Percentiles rank a stretch among this genome's conserved stretches.
phyloP scores from a whole-genome alignment of 2,797 vertebrate genomes.

The Squalus acanthias region DNA sequence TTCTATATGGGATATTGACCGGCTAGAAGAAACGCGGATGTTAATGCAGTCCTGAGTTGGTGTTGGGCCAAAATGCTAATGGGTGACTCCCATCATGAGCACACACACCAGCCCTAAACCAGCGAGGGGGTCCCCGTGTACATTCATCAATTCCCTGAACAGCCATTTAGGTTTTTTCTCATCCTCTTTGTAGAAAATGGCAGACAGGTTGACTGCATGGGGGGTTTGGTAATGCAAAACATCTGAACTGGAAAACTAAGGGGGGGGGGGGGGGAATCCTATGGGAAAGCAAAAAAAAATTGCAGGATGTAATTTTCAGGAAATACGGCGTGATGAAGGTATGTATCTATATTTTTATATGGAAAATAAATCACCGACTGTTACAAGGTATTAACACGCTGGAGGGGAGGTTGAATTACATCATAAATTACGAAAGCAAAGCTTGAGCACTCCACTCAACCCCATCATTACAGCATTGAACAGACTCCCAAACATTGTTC shows the following conservation, averaged over 20 bases:
- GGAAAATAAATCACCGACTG: background rate
- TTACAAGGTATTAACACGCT: background rate
- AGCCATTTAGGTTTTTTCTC: background rate
- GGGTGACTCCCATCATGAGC: background rate
- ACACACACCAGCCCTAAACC: background rate
- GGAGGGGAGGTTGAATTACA: background rate
- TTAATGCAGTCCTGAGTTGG: background rate
- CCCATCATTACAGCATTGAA: background rate
- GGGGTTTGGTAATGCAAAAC: background rate
- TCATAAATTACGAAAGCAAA: slow-evolving; percentile 2
- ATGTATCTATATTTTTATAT: slow-evolving; percentile 19
- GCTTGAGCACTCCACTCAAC: background rate
- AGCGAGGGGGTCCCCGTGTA: background rate
- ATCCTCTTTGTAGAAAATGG: background rate
- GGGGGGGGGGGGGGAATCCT: background rate
- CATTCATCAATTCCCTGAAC: background rate
- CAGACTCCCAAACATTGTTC: background rate
- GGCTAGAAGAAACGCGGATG: background rate
- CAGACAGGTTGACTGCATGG: background rate
- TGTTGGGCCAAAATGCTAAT: background rate
- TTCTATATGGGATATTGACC: background rate
- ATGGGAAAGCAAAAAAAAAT: background rate
- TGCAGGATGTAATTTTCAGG: slow-evolving; percentile 8
- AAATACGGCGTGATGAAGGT: background rate
- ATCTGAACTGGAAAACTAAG: background rate